Evolutionary conservation across 2,888 invertebrate species (phyloP).

Genomic region (Drosophila subsilvestris): DNA sequence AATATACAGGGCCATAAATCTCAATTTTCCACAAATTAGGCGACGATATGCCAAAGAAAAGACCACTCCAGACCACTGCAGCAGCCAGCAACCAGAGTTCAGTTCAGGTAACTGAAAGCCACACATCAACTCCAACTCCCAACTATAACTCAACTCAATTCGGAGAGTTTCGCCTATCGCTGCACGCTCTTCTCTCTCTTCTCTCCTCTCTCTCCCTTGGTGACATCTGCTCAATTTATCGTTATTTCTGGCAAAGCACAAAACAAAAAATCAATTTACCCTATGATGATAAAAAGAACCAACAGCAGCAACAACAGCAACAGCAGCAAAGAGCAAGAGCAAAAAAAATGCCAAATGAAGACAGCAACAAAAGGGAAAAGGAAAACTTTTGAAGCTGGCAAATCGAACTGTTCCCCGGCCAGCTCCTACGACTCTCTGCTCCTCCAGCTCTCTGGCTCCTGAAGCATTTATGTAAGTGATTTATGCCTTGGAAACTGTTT

Average conservation of each 20-base stretch:
- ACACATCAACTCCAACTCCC: conserved; percentile 72
- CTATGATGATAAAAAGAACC: conserved; percentile 72
- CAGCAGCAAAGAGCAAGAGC: not conserved
- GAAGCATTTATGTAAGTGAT: conserved; percentile 74
- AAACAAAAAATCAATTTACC: conserved; percentile 75
- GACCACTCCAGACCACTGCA: not conserved
- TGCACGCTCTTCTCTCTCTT: conserved; percentile 18
- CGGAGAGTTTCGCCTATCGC: conserved; percentile 22
- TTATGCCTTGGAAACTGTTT: conserved; percentile 78
- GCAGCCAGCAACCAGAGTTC: not conserved
- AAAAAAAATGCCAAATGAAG: conserved; percentile 32
- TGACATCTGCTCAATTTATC: conserved; percentile 80
- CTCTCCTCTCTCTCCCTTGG: conserved; percentile 37
- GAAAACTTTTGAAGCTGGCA: conserved; percentile 53
- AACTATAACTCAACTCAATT: conserved; percentile 72
- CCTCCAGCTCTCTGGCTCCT: conserved; percentile 38
- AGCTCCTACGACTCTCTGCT: not conserved
- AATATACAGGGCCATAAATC: conserved; percentile 61
- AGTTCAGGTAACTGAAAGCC: conserved; percentile 57
- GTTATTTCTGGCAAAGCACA: conserved; percentile 62
- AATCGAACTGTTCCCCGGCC: conserved; percentile 66
- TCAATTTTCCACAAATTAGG: conserved; percentile 77
- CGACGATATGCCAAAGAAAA: conserved; percentile 66
- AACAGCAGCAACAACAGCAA: conserved; percentile 41
- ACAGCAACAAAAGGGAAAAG: conserved; percentile 7